Conservation (phyloP, 2,888 invertebrate genomes). For the Xiphydria camelus region DNA sequence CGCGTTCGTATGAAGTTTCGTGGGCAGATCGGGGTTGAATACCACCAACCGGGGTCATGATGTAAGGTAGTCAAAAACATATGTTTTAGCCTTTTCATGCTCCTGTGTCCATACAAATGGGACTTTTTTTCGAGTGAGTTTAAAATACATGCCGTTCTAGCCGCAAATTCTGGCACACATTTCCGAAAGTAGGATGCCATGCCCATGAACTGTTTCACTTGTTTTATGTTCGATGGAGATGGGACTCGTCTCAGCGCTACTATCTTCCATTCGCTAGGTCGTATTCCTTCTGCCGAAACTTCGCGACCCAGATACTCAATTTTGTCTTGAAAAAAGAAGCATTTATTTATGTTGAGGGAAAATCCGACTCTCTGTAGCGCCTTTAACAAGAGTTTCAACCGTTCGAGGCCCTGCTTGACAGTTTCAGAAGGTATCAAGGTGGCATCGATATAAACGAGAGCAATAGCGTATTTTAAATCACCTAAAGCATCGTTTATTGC, state of each 20-base stretch:
- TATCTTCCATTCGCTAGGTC: slow-evolving; percentile 33
- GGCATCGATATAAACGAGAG: slow-evolving; percentile 22
- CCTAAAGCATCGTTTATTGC: slow-evolving; percentile 18
- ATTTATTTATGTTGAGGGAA: slow-evolving; percentile 37
- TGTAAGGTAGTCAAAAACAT: slow-evolving; percentile 20
- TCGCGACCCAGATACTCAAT: slow-evolving; percentile 40
- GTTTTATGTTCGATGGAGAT: slow-evolving; percentile 30
- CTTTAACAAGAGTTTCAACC: slow-evolving; percentile 30
- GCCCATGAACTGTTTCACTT: slow-evolving; percentile 37
- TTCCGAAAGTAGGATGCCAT: slow-evolving; percentile 30
- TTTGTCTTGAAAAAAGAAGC: slow-evolving; percentile 25
- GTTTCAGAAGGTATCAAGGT: slow-evolving; percentile 21
- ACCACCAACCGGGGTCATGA: slow-evolving; percentile 32
- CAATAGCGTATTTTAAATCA: slow-evolving; percentile 5
- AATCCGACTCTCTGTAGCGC: slow-evolving; percentile 29
- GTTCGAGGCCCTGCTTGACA: slow-evolving; percentile 20
- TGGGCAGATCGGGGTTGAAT: slow-evolving; percentile 27
- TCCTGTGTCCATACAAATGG: slow-evolving; percentile 24
- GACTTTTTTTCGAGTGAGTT: slow-evolving; percentile 6
- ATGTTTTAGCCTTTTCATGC: slow-evolving; percentile 23
- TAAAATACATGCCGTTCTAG: slow-evolving; percentile 23
- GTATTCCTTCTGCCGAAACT: slow-evolving; percentile 27
- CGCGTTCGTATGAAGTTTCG: slow-evolving; percentile 39
- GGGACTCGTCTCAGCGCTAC: slow-evolving; percentile 33
- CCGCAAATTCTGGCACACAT: slow-evolving; percentile 28